These are phyloP conservation scores for Ptilonorhynchus violaceus DNA, from an alignment of 2,113 vertebrate species.

Conservation along the genomic window DNA sequence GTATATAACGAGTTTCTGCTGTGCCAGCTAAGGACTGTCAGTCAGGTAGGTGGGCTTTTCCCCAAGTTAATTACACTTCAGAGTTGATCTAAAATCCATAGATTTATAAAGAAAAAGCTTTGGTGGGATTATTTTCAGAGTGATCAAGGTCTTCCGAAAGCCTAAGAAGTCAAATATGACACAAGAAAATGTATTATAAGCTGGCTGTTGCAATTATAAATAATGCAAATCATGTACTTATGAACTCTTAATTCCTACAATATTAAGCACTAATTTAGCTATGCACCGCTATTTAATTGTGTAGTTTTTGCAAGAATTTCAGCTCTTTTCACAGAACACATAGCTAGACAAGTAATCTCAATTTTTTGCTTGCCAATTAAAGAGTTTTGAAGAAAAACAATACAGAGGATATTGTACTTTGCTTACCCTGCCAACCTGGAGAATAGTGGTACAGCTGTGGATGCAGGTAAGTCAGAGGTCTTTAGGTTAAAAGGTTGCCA, in stretches of 20 bases:
- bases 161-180: slow-evolving; percentile 19
- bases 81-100: slow-evolving; percentile 6
- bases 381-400: background rate
- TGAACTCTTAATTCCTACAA: background rate
- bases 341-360: background rate
- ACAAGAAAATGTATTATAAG: background rate
- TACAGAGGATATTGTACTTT: background rate
- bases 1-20: background rate
- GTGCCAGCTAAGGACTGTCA: background rate
- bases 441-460: background rate
- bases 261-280: background rate
- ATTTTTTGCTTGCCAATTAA: background rate
- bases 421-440: background rate
- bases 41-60: background rate
- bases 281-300: background rate
- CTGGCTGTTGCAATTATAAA: background rate
- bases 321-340: background rate
- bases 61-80: slow-evolving; percentile 12
- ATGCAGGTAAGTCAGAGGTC: background rate
- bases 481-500: background rate
- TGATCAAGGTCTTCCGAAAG: background rate
- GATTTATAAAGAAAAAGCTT: slow-evolving; percentile 13
- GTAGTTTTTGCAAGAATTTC: background rate
- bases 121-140: slow-evolving; percentile 31
- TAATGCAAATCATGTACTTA: slow-evolving; percentile 2